Evolutionary conservation across 2,888 invertebrate species (phyloP), one percentile per base, ranked within the genome.

Genomic region (Cyaniris semiargus): DNA sequence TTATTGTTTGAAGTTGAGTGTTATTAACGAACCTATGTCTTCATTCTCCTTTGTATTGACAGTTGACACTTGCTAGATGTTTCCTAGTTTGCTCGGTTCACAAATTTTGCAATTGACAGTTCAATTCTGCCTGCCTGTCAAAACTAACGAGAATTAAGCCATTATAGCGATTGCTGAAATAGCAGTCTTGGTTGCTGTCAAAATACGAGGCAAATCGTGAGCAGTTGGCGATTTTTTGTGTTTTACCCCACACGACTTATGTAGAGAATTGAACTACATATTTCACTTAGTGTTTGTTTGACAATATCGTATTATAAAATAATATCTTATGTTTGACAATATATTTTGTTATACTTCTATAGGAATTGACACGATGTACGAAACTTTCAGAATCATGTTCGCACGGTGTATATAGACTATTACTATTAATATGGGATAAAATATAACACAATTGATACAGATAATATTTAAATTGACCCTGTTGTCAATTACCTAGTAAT

Each of bases 401-500:
- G n/a, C 2, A 58, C 0, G n/a, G 1, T 56, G 58, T 53, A 6
- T 18, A 1, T 1, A 18, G 6, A 18, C 18, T 53, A 18, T 18
- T 18, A 1, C 58, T 21, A 56, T n/a, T 5, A 31, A 31, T n/a
- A 34, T 6, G 21, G 8, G 71, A 18, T 71, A 71, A 31, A 21
- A 71, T 34, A 34, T 27, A 27, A 66, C 27, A 66, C 66, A 66
- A 31, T 31, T 66, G 66, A 66, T 31, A 31, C 7, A 31, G 66
- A 15, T 66, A 66, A 66, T 66, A 27, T 31, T 18, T 27, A 66
- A 66, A 27, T 66, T 66, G 66, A 27, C 66, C 66, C 66, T 66
- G 66, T 66, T 66, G 27, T 66, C 66, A 66, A 66, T 66, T 27
- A 66, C 66, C 5, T 15, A 66, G 66, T 66, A 27, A 66, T 66